Evolutionary conservation across 2,888 invertebrate genomes (phyloP).

Genomic region (Anticlea derivata): DNA sequence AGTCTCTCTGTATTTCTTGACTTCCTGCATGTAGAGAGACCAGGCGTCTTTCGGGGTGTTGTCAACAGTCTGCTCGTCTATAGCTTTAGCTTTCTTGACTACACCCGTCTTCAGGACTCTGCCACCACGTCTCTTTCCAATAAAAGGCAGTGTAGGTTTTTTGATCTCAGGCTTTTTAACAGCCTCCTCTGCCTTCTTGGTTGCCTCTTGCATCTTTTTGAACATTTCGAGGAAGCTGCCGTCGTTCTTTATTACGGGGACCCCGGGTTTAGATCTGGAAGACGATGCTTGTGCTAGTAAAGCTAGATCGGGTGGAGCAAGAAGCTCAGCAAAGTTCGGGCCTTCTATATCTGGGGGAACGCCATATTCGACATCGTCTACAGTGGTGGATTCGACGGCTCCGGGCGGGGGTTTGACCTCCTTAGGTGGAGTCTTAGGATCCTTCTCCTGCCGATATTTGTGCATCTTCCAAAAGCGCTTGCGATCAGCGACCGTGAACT

Average conservation of each 20-base stretch:
- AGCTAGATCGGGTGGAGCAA: slow-evolving; percentile 30
- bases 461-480: slow-evolving; percentile 76
- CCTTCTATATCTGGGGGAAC: slow-evolving; percentile 77
- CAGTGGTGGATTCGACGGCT: slow-evolving; percentile 59
- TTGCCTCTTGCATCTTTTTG: slow-evolving; percentile 92
- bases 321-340: slow-evolving; percentile 69
- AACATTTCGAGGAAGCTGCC: slow-evolving; percentile 96
- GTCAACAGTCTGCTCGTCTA: slow-evolving; percentile 85
- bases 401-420: slow-evolving; percentile 73
- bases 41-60: slow-evolving; percentile 92
- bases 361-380: slow-evolving; percentile 71
- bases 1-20: slow-evolving; percentile 95
- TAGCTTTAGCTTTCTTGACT: slow-evolving; percentile 91
- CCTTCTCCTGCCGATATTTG: slow-evolving; percentile 59
- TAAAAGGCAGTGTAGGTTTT: slow-evolving; percentile 74
- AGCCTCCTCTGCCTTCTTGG: slow-evolving; percentile 72
- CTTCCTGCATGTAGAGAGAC: slow-evolving; percentile 97
- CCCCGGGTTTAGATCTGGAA: slow-evolving; percentile 78
- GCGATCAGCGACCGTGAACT: slow-evolving; percentile 75
- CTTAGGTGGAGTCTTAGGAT: slow-evolving; percentile 59
- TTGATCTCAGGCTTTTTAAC: slow-evolving; percentile 68
- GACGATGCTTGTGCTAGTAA: slow-evolving; percentile 44
- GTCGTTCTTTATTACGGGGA: slow-evolving; percentile 91
- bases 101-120: slow-evolving; percentile 94
- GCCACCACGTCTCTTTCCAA: slow-evolving; percentile 93